phyloP scores from a whole-genome alignment of 2,888 invertebrate species.

The Lymantria monacha region DNA sequence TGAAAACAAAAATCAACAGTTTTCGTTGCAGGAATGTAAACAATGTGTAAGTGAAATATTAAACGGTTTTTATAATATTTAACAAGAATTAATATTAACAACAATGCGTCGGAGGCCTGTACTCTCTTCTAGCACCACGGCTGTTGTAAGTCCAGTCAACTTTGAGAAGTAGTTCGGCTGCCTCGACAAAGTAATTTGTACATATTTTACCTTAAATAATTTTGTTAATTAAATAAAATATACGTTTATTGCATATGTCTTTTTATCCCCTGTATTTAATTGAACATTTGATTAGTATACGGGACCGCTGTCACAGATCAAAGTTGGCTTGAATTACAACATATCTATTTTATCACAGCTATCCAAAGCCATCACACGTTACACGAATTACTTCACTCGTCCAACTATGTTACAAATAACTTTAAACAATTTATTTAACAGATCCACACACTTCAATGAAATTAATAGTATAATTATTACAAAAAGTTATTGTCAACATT shows the following conservation, averaged over 20 bases:
- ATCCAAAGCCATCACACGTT: conserved; percentile 34
- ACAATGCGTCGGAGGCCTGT: conserved; percentile 67
- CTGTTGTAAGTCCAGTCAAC: conserved; percentile 35
- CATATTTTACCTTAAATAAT: neutral
- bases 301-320: neutral
- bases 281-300: conserved; percentile 1
- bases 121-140: conserved; percentile 69
- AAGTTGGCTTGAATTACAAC: conserved; percentile 31
- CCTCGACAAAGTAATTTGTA: conserved; percentile 10
- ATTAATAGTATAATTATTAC: conserved; percentile 4
- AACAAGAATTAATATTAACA: conserved; percentile 74
- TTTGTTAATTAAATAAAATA: conserved; percentile 24
- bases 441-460: conserved; percentile 12
- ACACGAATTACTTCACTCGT: conserved; percentile 23
- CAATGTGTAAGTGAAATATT: conserved; percentile 73
- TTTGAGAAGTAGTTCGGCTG: neutral
- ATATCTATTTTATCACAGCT: conserved; percentile 49
- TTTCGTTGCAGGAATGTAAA: conserved; percentile 79
- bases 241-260: conserved; percentile 28
- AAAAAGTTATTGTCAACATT: neutral
- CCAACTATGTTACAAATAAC: conserved; percentile 20
- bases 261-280: conserved; percentile 28
- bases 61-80: conserved; percentile 64
- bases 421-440: conserved; percentile 1
- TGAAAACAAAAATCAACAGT: conserved; percentile 75